Conservation (phyloP, 2,797 vertebrate genomes). For the Microctenopoma stevenorrisi region DNA sequence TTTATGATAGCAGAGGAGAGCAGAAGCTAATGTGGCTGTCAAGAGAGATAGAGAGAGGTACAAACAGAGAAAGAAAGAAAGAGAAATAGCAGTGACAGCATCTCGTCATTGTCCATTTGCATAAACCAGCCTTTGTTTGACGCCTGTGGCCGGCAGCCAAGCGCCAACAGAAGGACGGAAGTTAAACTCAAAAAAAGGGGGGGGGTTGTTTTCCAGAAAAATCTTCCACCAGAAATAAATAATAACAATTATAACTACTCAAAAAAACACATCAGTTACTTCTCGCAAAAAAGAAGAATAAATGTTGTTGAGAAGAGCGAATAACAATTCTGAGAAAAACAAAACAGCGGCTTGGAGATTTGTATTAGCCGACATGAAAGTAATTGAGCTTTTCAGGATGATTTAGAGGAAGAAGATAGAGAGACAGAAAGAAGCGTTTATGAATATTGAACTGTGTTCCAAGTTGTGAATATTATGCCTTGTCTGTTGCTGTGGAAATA, state of each 20-base stretch:
- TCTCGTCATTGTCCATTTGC: constrained; percentile 84
- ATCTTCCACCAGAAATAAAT: constrained; percentile 77
- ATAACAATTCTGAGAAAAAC: constrained; percentile 66
- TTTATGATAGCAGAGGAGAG: constrained; percentile 69
- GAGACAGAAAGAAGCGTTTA: constrained; percentile 58
- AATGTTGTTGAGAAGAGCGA: constrained; percentile 57
- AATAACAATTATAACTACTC: constrained; percentile 78
- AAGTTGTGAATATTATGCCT: constrained; percentile 68
- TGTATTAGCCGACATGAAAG: constrained; percentile 77
- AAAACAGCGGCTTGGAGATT: constrained; percentile 66
- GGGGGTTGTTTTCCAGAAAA: constrained; percentile 83
- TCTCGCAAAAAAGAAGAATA: constrained; percentile 39
- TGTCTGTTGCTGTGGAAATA: constrained; percentile 75
- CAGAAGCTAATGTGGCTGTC: constrained; percentile 75
- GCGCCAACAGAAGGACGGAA: constrained; percentile 86
- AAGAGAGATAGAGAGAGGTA: constrained; percentile 66
- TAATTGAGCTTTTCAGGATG: constrained; percentile 56
- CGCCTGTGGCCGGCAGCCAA: constrained; percentile 85
- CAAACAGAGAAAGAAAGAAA: constrained; percentile 55
- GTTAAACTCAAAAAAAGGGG: constrained; percentile 84
- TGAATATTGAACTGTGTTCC: constrained; percentile 71
- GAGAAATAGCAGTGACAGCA: constrained; percentile 68
- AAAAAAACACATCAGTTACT: constrained; percentile 66
- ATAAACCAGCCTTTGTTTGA: constrained; percentile 87
- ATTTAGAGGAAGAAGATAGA: constrained; percentile 60